phyloP scores from a whole-genome alignment of 1,140 invertebrate genomes.

The Drosophila kohkoa region DNA sequence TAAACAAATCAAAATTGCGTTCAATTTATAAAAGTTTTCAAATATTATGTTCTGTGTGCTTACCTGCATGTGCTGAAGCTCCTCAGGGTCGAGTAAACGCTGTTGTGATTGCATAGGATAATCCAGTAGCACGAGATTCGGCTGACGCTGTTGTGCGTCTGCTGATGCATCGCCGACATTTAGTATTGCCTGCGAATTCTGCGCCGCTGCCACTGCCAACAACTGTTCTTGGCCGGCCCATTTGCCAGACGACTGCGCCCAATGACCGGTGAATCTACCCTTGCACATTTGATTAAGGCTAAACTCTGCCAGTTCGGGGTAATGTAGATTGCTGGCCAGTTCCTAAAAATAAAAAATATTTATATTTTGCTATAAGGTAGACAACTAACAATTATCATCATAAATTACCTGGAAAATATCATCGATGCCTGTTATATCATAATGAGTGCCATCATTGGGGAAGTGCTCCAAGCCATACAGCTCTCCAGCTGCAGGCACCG shows the following conservation, averaged over 20 bases:
- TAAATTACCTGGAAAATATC: constrained; percentile 77
- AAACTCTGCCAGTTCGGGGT: constrained; percentile 77
- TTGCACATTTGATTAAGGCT: constrained; percentile 83
- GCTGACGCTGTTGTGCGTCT: constrained; percentile 66
- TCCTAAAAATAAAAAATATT: constrained; percentile 46
- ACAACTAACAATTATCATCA: background rate
- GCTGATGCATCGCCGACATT: constrained; percentile 60
- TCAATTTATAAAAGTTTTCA: background rate
- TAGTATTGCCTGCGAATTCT: constrained; percentile 46
- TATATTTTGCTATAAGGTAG: background rate
- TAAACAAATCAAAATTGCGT: background rate
- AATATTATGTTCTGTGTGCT: background rate
- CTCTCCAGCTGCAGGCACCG: constrained; percentile 44
- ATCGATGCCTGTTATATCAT: constrained; percentile 79
- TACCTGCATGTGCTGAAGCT: constrained; percentile 73
- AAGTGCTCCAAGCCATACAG: constrained; percentile 69
- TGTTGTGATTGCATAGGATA: constrained; percentile 77
- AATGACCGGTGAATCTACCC: constrained; percentile 74
- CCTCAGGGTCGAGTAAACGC: constrained; percentile 70
- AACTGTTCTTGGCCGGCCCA: constrained; percentile 76
- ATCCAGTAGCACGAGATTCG: constrained; percentile 79
- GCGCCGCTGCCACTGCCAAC: constrained; percentile 65
- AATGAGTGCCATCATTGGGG: constrained; percentile 56
- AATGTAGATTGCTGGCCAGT: constrained; percentile 77
- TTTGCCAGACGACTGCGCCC: constrained; percentile 69